These are phyloP conservation scores for Megaustenia siamemsis DNA, from an alignment of 2,888 invertebrate species.

Conservation along the genomic window DNA sequence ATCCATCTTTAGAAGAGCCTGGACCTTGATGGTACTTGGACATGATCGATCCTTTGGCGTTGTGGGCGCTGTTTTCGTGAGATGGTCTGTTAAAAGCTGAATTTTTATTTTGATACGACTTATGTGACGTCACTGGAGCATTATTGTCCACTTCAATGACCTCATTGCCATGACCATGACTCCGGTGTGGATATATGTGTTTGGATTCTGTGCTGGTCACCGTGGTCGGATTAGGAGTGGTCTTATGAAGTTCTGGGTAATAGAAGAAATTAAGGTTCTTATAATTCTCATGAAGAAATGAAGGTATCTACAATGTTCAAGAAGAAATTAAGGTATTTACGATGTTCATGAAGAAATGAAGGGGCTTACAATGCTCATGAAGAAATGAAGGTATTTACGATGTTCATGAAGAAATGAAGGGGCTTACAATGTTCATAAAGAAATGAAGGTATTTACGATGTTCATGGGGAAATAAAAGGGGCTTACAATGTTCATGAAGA, in stretches of 20 bases:
- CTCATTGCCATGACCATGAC: background rate
- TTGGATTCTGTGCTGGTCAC: background rate
- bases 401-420: no score
- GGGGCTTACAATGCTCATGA: no score
- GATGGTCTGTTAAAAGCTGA: background rate
- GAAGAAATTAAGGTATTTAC: no score
- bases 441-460: no score
- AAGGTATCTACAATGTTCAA: no score
- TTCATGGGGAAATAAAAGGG: no score
- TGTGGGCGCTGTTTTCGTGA: background rate
- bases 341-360: no score
- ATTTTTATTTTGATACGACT: background rate
- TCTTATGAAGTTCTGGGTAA: conserved; percentile 14
- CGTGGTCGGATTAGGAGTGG: background rate
- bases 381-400: no score
- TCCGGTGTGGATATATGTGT: background rate
- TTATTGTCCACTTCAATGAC: background rate
- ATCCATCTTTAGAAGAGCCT: background rate
- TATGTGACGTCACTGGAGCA: background rate
- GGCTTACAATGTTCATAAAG: no score
- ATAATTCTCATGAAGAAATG: no score
- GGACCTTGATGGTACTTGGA: conserved; percentile 14
- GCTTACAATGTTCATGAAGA: no score
- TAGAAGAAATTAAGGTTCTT: background rate
- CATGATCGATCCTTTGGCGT: conserved; percentile 7